Evolutionary conservation across 1,140 invertebrate species (phyloP).

Genomic region (Rhynchophorus ferrugineus): DNA sequence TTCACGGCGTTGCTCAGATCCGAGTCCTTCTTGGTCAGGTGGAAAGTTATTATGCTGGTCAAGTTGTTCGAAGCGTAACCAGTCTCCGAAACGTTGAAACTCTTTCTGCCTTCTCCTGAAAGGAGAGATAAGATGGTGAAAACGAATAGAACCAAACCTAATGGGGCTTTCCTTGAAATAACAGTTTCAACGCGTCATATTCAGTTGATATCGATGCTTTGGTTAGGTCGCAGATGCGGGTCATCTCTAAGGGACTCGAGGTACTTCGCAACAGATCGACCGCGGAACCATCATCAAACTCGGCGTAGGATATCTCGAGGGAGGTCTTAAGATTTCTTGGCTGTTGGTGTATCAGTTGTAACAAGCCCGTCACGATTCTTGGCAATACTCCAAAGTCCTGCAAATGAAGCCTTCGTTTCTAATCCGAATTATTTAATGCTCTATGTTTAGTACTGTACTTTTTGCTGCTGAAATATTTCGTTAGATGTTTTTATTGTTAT

Average conservation of each 20-base stretch:
- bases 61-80: conserved; percentile 26
- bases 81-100: conserved; percentile 14
- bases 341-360: conserved; percentile 19
- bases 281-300: conserved; percentile 25
- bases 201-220: conserved; percentile 17
- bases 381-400: conserved; percentile 33
- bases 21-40: conserved; percentile 23
- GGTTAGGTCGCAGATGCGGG: conserved; percentile 13
- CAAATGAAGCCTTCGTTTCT: no score
- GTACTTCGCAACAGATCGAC: conserved; percentile 30
- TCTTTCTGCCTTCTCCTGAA: conserved; percentile 32
- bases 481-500: no score
- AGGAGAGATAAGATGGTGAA: neutral
- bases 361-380: conserved; percentile 24
- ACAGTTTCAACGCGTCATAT: conserved; percentile 21
- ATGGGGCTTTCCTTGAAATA: conserved; percentile 26
- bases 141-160: neutral
- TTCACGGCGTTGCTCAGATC: conserved; percentile 24
- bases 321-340: conserved; percentile 25
- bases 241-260: conserved; percentile 13
- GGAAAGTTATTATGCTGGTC: conserved; percentile 28
- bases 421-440: conserved; percentile 1
- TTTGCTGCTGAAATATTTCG: no score
- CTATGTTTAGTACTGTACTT: no score
- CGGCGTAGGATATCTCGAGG: conserved; percentile 31